Conservation (phyloP, 2,113 vertebrate genomes). For the Phaethon lepturus region DNA sequence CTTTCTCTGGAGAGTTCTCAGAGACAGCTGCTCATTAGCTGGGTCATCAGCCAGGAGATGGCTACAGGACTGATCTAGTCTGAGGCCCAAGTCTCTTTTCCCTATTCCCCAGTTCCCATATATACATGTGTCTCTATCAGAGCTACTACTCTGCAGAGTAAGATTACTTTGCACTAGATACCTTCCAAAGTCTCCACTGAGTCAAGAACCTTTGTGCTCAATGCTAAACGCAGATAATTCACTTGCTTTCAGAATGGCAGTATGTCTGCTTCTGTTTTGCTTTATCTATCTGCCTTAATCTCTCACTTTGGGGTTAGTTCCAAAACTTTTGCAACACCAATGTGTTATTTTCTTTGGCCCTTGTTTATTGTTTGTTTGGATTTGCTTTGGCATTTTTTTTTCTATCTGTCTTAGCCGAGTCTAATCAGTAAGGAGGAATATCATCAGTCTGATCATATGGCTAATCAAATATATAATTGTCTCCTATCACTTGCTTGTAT, state of each 20-base stretch:
- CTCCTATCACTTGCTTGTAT: neutral
- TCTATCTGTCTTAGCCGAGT: neutral
- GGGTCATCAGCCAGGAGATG: neutral
- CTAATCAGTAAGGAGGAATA: neutral
- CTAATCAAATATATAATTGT: neutral
- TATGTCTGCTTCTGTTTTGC: neutral
- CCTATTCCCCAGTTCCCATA: rapidly evolving
- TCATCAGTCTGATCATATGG: neutral
- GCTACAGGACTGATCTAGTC: neutral
- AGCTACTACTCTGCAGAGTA: neutral
- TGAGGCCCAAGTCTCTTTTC: neutral
- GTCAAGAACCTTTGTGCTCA: neutral
- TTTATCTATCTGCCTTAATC: neutral
- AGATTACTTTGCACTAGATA: neutral
- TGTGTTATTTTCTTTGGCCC: neutral
- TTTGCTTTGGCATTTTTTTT: neutral
- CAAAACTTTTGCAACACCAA: neutral
- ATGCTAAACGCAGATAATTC: neutral
- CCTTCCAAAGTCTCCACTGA: neutral
- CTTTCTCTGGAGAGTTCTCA: neutral
- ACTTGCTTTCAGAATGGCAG: neutral
- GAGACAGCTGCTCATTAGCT: neutral
- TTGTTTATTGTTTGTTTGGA: neutral
- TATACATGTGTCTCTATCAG: rapidly evolving
- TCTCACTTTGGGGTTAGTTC: neutral